Base-by-base conservation (phyloP, 92 coral and sea anemone genomes). In the Porites cylindrica region DNA sequence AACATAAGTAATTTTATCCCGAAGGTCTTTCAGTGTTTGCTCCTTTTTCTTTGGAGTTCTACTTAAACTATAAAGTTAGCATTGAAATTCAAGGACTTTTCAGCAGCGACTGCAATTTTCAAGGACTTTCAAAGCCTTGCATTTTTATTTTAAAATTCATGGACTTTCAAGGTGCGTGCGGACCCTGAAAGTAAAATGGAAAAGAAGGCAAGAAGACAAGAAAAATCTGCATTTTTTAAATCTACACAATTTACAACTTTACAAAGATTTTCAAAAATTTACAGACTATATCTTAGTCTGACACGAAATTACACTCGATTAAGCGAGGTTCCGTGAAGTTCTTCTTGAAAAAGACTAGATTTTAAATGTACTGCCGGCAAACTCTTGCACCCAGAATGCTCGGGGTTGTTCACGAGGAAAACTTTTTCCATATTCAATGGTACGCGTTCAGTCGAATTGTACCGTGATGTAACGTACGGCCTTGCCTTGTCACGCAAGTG, bases 211-310 rank as follows among this genome's bases (percentile, higher is more conserved):
- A 43, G 6, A 16, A 17, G 2, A 10, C 20, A 1, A 32, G 17
- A 29, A 29, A 16, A 1, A 20, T 10, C 53, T 9, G 38, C 43
- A 63, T 79, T 79, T 4, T 63, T 76, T 79, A 29, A 21, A 11
- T 38, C 47, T 38, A 38, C 51, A 64, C 47, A 38, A 63, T 66
- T 79, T 63, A 63, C 72, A 79, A 29, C 24, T 79, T 20, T 38
- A 78, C 58, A 47, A 1, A 63, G 47, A n/a, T 3, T 32, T 12
- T 51, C 43, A 18, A 21, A 38, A 74, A 20, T 24, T 51, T 24
- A 20, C 38, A 52, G 14, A 74, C 13, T 29, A 14, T 71, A 8
- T 23, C 8, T 63, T 1, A 76, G 65, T 11, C 66, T 58, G 47
- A 43, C 20, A 47, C 72, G 65, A 78, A 78, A 62, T 61, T 32